Evolutionary conservation across 2,888 invertebrate species (phyloP).

Genomic region (Dorcus hopei): DNA sequence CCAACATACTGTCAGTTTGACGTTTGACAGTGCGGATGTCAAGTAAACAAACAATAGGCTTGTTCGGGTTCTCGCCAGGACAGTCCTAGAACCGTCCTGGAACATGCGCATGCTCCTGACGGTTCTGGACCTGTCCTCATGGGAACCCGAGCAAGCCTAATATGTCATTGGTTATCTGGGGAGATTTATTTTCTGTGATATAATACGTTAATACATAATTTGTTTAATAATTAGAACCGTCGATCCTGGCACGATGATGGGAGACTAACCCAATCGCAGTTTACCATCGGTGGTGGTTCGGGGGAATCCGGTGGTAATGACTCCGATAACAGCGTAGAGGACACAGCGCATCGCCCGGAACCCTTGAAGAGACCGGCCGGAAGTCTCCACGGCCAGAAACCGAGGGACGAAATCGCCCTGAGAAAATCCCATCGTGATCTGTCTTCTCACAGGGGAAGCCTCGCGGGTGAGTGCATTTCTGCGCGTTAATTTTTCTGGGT

Average conservation of each 20-base stretch:
- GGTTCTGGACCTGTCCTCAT: too few species aligned
- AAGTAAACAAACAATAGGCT: too few species aligned
- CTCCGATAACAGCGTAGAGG: conserved; percentile 76
- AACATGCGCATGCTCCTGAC: too few species aligned
- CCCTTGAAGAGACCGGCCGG: conserved; percentile 39
- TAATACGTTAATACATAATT: conserved; percentile 15
- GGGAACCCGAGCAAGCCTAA: too few species aligned
- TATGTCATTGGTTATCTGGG: too few species aligned
- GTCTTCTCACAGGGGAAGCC: conserved; percentile 41
- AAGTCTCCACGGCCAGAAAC: conserved; percentile 43
- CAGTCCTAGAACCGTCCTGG: too few species aligned
- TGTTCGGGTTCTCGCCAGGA: too few species aligned
- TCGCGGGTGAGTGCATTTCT: conserved; percentile 35
- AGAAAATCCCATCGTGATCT: conserved; percentile 42
- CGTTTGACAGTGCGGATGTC: too few species aligned
- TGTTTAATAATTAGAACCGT: conserved; percentile 56
- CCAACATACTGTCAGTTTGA: too few species aligned
- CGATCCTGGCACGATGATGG: conserved; percentile 71
- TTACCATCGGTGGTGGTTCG: conserved; percentile 60
- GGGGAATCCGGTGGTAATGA: conserved; percentile 69
- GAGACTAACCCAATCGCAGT: conserved; percentile 63
- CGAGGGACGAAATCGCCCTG: conserved; percentile 44
- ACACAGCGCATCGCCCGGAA: conserved; percentile 32
- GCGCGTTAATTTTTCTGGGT: neutral
- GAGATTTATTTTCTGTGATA: neutral